Conservation (phyloP, 2,888 invertebrate genomes). For the Drosophila suboccidentalis region DNA sequence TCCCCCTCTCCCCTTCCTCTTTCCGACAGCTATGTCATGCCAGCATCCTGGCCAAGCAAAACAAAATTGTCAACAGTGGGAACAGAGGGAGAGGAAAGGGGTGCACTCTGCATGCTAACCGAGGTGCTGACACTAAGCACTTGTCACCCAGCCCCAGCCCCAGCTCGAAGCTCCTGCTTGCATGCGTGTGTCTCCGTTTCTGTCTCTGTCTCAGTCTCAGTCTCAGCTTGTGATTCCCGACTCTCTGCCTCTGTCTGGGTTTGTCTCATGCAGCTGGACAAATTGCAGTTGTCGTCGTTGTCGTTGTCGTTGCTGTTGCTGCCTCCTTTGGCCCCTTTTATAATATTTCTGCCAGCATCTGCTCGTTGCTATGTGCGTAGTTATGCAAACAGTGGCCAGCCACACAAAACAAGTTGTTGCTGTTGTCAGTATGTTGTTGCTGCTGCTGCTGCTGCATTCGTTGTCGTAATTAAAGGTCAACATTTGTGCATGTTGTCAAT, state of each 20-base stretch:
- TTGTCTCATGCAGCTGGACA: conserved; percentile 76
- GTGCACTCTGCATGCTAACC: conserved; percentile 73
- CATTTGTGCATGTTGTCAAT: conserved; percentile 81
- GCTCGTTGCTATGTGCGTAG: conserved; percentile 71
- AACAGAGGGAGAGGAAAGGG: conserved; percentile 3
- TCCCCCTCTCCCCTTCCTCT: conserved; percentile 28
- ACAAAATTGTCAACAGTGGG: conserved; percentile 75
- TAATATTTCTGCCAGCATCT: conserved; percentile 53
- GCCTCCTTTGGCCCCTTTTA: conserved; percentile 55
- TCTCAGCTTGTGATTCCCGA: conserved; percentile 6
- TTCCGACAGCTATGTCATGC: conserved; percentile 24
- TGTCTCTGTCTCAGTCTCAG: conserved; percentile 22
- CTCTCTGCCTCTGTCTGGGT: conserved; percentile 22
- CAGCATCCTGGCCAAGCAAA: conserved; percentile 54
- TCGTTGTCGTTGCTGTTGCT: conserved; percentile 30
- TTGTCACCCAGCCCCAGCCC: conserved; percentile 79
- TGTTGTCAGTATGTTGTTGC: conserved; percentile 39
- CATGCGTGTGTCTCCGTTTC: conserved; percentile 55
- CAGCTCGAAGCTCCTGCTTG: conserved; percentile 37
- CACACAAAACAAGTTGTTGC: conserved; percentile 73
- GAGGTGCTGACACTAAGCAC: conserved; percentile 83
- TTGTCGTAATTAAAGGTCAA: conserved; percentile 83
- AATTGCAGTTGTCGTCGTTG: conserved; percentile 81
- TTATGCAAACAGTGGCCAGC: conserved; percentile 79
- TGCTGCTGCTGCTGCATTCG: conserved; percentile 44